Evolutionary conservation across 2,888 invertebrate species (phyloP), one percentile per base, ranked within the genome.

Genomic region (Megaustenia siamemsis): DNA sequence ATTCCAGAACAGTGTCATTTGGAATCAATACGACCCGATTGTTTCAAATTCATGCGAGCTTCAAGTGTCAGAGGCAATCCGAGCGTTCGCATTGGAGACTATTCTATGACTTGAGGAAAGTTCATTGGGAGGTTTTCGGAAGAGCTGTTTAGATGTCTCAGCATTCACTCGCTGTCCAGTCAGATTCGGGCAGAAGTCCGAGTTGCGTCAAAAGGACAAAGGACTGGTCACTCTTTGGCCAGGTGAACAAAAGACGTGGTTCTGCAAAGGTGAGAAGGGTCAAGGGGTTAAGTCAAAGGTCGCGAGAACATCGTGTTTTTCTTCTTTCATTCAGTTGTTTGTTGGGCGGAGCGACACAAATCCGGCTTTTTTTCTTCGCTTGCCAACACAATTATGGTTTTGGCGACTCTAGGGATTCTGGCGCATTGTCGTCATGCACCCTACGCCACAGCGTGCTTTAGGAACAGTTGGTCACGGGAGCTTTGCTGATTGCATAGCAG

Each of bases 191-290:
- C 49, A 18, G 10, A 21, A 12, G 28, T 53, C 71, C 10, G n/a
- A 69, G 49, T 81, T 69, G 69, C 69, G 69, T 68, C 69, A 81
- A 71, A 40, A 4, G 56, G 71, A 71, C 71, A 71, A 81, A 56
- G 56, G 56, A 21, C 53, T 56, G 71, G 81, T 56, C 71, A 71
- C 32, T 71, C 56, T 40, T 0, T 10, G 71, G 38, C 40, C 56
- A 71, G 81, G 71, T 81, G 81, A 43, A 81, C 81, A 81, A 81
- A 81, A 81, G 81, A 49, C 40, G 56, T 56, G 71, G 56, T 56
- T 38, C n/a, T 3, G 21, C 71, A 60, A 49, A 81, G 81, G 81
- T 81, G 81, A 81, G 69, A 69, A 71, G 71, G 81, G 81, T 81
- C 81, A 81, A 40, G 21, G 71, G 81, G 81, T 81, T 81, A 81